A percentile compares a stretch with the other conserved stretches of the same genome.
Conservation (phyloP, 2,888 invertebrate genomes). For the Ceramica pisi region DNA sequence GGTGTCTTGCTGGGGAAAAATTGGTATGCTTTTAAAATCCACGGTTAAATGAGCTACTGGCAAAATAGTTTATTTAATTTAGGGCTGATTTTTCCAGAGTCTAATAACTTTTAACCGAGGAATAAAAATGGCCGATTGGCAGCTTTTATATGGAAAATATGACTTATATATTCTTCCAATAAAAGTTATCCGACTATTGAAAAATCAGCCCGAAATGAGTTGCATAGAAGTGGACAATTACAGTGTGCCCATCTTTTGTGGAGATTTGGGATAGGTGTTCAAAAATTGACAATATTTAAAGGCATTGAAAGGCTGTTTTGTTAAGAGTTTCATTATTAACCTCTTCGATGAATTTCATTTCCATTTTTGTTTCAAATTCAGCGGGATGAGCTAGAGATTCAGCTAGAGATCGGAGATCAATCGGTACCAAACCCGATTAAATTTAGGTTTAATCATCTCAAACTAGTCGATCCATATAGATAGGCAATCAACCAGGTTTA, state of each 20-base stretch:
- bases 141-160: too few relatives aligned
- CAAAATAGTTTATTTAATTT: too few relatives aligned
- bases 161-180: too few relatives aligned
- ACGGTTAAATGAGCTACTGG: neutral
- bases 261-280: neutral
- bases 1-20: neutral
- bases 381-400: neutral
- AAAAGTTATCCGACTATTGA: too few relatives aligned
- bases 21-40: neutral
- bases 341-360: neutral
- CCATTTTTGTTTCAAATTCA: neutral
- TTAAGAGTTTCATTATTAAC: neutral
- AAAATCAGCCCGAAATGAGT: too few relatives aligned
- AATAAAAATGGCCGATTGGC: too few relatives aligned
- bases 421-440: neutral
- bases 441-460: neutral
- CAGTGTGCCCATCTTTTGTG: neutral
- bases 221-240: neutral
- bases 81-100: too few relatives aligned
- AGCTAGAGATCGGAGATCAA: neutral
- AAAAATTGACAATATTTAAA: neutral
- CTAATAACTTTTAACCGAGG: too few relatives aligned
- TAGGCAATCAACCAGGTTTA: neutral
- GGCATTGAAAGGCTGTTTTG: too few relatives aligned
- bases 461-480: neutral